Base-by-base conservation (phyloP, 2,797 vertebrate species). In the Poeciliopsis infans region DNA sequence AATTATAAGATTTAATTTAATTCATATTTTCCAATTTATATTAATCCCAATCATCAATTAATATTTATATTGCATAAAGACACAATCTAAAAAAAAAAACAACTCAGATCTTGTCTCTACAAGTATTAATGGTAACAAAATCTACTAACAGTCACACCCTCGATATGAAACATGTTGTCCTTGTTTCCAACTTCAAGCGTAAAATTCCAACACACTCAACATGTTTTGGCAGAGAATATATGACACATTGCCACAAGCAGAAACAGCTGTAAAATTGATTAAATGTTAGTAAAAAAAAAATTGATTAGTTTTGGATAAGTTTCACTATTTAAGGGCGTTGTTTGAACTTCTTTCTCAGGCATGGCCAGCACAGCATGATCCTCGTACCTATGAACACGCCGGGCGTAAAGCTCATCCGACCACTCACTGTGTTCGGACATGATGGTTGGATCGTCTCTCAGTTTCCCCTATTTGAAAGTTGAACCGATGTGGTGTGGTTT, bases 401-500 rank as follows among this genome's bases (percentile, higher is more conserved):
- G 0, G 98, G 98, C 15, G 94, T 99, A 13, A 94, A 94, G 84
- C 83, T 96, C 31, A 80, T 98, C 90, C 93, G 97, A 79, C 96
- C 97, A 0, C 92, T 99, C 84, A 97, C 96, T 0, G 96, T 98
- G 83, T 99, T 99, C 77, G 97, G 97, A 86, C 97, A 97, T 79
- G 91, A 97, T 45, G 97, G 98, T 99, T 83, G 1, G 81, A 47
- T 10, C 5, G 18, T 68, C 5, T 53, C 47, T 41, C 18, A 68
- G 20, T 36, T 28, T 8, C 74, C 2, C 18, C 2, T 36, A n/a
- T 83, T 53, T 12, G 7, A 15, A 36, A 36, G 5, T 49, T 64
- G 3, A 57, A 8, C n/a, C 70, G 64, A 41, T 45, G 6, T 28
- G 13, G 0, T 3, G 11, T 39, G 18, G 68, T 46, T 82, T 73